These are phyloP conservation scores for Xestia c-nigrum DNA, from an alignment of 2,888 invertebrate genomes.

Conservation along the genomic window DNA sequence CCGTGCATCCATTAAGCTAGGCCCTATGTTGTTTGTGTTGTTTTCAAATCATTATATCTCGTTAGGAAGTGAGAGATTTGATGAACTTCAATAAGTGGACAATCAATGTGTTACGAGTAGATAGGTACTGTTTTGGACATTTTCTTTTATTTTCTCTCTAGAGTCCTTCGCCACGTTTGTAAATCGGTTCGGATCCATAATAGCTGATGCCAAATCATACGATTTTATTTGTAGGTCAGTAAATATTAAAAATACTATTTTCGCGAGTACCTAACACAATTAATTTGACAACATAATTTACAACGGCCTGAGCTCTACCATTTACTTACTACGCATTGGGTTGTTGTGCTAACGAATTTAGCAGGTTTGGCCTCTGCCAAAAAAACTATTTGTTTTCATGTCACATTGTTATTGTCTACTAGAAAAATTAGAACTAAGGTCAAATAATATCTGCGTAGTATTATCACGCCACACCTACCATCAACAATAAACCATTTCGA, in stretches of 20 bases:
- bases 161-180: neutral
- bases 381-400: conserved; percentile 51
- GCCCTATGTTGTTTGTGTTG: conserved; percentile 41
- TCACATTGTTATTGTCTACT: conserved; percentile 43
- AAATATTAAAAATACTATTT: conserved; percentile 6
- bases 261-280: neutral
- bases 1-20: conserved; percentile 53
- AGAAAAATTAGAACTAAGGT: conserved; percentile 49
- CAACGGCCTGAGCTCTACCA: conserved; percentile 19
- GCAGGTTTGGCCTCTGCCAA: conserved; percentile 37
- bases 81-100: conserved; percentile 4
- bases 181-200: neutral
- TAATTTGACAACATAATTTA: conserved; percentile 27
- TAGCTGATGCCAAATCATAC: neutral
- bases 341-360: conserved; percentile 44
- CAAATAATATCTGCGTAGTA: conserved; percentile 47
- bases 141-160: neutral
- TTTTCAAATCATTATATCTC: conserved; percentile 30
- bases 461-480: conserved; percentile 30
- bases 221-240: neutral
- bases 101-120: conserved; percentile 1
- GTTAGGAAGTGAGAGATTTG: conserved; percentile 20
- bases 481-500: conserved; percentile 9
- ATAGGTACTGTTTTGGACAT: neutral
- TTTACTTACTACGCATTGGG: conserved; percentile 49